phyloP scores from a whole-genome alignment of 2,113 vertebrate species.

The Aramus guarauna region DNA sequence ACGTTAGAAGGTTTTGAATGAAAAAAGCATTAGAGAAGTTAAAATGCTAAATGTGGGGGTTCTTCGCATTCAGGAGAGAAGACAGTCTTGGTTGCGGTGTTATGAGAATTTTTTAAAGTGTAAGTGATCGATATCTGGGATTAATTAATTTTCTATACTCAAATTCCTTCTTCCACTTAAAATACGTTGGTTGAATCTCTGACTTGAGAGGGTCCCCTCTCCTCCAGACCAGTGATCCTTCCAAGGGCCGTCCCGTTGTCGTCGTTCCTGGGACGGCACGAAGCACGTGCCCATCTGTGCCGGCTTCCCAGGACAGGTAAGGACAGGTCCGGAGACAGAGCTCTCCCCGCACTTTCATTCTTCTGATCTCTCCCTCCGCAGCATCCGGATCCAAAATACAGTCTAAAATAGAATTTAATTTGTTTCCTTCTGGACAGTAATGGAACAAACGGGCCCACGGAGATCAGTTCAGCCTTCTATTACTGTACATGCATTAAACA shows the following conservation, averaged over 20 bases:
- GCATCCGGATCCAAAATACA: neutral
- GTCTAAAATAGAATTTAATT: slow-evolving; percentile 62
- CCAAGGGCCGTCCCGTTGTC: neutral
- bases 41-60: neutral
- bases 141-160: neutral
- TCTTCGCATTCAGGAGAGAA: neutral
- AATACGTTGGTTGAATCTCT: neutral
- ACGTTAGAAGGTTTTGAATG: neutral
- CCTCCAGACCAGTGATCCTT: too few relatives aligned
- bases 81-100: neutral
- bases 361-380: neutral
- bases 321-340: neutral
- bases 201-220: neutral
- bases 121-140: neutral
- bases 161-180: neutral
- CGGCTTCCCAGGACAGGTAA: neutral
- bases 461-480: slow-evolving; percentile 54
- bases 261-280: neutral
- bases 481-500: slow-evolving; percentile 69
- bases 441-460: slow-evolving; percentile 4
- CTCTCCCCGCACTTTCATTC: neutral
- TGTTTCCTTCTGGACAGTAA: slow-evolving; percentile 50
- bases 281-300: neutral
- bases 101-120: neutral
- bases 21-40: neutral